Conservation (phyloP, 2,797 vertebrate species). For the Mastacembelus armatus region DNA sequence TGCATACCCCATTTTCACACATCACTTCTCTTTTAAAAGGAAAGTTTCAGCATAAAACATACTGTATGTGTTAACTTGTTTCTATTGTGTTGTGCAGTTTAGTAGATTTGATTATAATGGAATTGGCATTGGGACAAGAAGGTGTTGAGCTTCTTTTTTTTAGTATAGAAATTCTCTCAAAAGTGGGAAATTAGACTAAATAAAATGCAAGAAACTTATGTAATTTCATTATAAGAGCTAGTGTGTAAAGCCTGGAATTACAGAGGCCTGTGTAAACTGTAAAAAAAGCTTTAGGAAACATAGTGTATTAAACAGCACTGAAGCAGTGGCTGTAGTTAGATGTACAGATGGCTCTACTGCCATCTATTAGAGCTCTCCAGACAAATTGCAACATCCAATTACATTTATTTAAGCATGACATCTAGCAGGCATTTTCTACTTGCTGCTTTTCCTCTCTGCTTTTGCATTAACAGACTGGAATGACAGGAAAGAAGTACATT, state of each 20-base stretch:
- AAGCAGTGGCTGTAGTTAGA: slow-evolving; percentile 17
- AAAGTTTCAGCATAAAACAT: not conserved
- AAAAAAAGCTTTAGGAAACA: not conserved
- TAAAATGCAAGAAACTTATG: not conserved
- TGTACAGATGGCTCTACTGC: slow-evolving; percentile 39
- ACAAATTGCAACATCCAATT: slow-evolving; percentile 55
- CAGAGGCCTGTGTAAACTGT: slow-evolving; percentile 1
- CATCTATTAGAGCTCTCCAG: slow-evolving; percentile 52
- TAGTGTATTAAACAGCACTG: not conserved
- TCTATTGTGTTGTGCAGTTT: not conserved
- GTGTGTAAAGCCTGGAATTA: slow-evolving; percentile 13
- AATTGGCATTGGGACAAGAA: no score
- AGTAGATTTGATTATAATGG: not conserved
- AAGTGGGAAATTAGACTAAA: not conserved
- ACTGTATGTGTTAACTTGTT: not conserved
- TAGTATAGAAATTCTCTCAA: not conserved
- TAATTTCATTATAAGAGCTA: slow-evolving; percentile 12
- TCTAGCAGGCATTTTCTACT: slow-evolving; percentile 51
- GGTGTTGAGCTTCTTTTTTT: not conserved
- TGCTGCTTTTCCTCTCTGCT: slow-evolving; percentile 23
- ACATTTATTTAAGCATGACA: slow-evolving; percentile 61
- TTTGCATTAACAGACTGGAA: slow-evolving; percentile 46
- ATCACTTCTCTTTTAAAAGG: not conserved
- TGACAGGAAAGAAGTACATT: slow-evolving; percentile 27
- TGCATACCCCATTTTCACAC: not conserved